Conservation (phyloP, 2,113 vertebrate genomes). For the Dicentrarchus labrax region DNA sequence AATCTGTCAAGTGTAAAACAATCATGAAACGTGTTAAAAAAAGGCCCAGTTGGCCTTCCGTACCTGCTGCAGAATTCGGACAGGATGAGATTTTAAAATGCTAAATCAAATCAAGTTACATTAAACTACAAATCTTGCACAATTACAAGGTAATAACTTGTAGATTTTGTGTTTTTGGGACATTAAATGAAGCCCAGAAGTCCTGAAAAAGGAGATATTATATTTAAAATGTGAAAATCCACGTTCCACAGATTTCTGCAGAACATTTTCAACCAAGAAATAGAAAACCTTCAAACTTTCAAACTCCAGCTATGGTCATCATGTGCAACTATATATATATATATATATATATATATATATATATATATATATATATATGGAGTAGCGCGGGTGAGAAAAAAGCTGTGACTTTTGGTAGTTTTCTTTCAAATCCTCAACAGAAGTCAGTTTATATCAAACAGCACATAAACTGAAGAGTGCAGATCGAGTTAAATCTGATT, state of each 20-base stretch:
- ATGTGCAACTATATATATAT: slow-evolving; percentile 68
- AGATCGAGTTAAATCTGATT: slow-evolving; percentile 28
- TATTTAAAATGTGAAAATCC: background rate
- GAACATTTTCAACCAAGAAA: slow-evolving; percentile 32
- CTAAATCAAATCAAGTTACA: too few species aligned
- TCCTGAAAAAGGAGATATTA: background rate
- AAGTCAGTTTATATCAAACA: slow-evolving; percentile 3
- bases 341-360: too few species aligned
- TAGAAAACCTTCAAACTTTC: slow-evolving; percentile 5
- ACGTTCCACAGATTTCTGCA: slow-evolving; percentile 41
- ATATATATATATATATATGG: too few species aligned
- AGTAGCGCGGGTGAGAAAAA: slow-evolving; percentile 19
- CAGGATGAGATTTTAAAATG: background rate
- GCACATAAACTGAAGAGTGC: slow-evolving; percentile 25
- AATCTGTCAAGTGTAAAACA: background rate
- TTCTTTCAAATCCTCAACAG: slow-evolving; percentile 11
- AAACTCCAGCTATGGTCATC: slow-evolving; percentile 49
- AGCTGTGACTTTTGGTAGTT: slow-evolving; percentile 25
- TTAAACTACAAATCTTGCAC: too few species aligned
- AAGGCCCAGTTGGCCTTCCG: background rate
- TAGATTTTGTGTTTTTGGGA: too few species aligned
- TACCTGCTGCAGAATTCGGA: background rate
- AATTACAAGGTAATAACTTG: too few species aligned
- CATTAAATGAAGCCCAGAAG: background rate
- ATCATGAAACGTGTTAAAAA: background rate